Conservation (phyloP, 2,797 vertebrate genomes). For the Euphonia xanthogaster region DNA sequence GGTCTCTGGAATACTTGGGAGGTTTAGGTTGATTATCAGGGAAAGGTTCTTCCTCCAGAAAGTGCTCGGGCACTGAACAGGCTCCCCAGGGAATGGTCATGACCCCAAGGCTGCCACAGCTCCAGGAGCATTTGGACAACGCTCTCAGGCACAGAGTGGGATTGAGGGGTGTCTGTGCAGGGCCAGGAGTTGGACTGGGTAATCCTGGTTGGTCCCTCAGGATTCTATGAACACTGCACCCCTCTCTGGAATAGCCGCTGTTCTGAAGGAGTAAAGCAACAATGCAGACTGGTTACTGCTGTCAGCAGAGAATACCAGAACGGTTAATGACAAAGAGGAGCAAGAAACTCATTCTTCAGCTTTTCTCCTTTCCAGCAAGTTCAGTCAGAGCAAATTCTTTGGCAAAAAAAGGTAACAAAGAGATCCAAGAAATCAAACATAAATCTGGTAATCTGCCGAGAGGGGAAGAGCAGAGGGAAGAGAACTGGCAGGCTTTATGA, state of each 20-base stretch:
- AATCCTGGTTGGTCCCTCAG: not conserved
- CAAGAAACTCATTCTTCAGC: not conserved
- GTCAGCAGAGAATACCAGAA: not conserved
- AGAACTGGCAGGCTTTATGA: slow-evolving; percentile 14
- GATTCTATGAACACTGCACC: no score
- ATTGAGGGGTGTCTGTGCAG: not conserved
- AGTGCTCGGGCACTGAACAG: fast-evolving
- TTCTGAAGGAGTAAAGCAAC: fast-evolving
- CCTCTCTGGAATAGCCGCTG: fast-evolving
- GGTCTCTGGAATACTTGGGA: not conserved
- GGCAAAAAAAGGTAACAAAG: not conserved
- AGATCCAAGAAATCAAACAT: slow-evolving; percentile 43
- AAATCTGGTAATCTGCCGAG: not conserved
- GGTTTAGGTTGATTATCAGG: fast-evolving
- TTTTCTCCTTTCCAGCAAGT: not conserved
- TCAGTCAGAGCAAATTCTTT: slow-evolving; percentile 35
- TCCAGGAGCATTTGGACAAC: fast-evolving
- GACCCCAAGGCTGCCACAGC: not conserved
- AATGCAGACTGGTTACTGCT: not conserved
- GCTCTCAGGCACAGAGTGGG: not conserved
- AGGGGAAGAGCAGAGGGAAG: not conserved
- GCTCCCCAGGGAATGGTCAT: not conserved
- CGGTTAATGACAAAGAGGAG: not conserved
- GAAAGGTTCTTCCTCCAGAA: not conserved
- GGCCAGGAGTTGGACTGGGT: fast-evolving